Evolutionary conservation across 2,888 invertebrate species (phyloP), one percentile per base, ranked within the genome.

Genomic region (Diplazon laetatorius): DNA sequence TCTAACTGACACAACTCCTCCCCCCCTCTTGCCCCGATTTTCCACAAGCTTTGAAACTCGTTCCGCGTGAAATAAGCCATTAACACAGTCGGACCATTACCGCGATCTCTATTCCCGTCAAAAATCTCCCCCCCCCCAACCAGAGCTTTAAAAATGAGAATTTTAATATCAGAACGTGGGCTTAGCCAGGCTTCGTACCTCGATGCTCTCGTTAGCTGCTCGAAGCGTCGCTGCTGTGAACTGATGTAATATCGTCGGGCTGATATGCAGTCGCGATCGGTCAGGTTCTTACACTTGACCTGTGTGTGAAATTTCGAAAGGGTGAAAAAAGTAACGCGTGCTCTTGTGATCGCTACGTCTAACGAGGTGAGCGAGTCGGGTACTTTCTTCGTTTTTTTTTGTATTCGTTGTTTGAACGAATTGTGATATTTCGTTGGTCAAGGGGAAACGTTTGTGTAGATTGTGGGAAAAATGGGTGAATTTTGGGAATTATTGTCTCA

Each of bases 11-110:
- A 14, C 16, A 9, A 30, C 55, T 30, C 59, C 20, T 20, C 74
- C 84, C 84, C 85, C 86, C 86, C 85, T 88, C 88, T 87, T 86
- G 86, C 84, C 84, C 84, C 81, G 81, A 75, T 50, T 48, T 48
- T 25, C 50, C 12, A 18, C 50, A 30, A 12, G 72, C 81, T 42
- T 55, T 16, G 25, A 68, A 30, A 44, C 68, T 68, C 68, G 10
- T 66, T 60, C n/a, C 25, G 20, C 69, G 80, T 78, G 82, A 82
- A 82, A 86, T 86, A 83, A 85, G 82, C 84, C 84, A 82, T 86
- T 85, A 86, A 82, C 77, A 66, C 70, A 76, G 70, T 70, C 73
- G 62, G n/a, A n/a, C 55, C 60, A 30, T 25, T 25, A 16, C 50
- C 18, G 42, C 48, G 37, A 10, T 48, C 46, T 66, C 42, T 16